Evolutionary conservation across 2,797 vertebrate genomes (phyloP), one percentile per base, ranked within the genome.

Genomic region (Pogoniulus pusillus): DNA sequence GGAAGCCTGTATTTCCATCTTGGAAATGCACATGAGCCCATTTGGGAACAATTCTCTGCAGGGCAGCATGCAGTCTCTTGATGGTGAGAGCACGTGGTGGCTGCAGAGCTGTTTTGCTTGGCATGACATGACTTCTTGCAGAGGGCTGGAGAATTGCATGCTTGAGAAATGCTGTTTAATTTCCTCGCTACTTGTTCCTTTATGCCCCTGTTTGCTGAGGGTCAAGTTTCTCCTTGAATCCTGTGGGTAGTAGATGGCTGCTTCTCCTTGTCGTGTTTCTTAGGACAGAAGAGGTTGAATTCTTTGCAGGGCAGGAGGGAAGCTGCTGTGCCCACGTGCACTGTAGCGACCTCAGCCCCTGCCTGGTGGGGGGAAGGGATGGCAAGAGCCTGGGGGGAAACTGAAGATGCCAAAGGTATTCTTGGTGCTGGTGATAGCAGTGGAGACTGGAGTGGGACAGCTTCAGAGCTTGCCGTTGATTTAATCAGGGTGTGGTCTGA

Each of bases 101-200:
- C 68, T 93, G 51, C 55, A 45, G 92, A 76, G 43, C 39, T 27
- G 43, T 32, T 89, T 59, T 45, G 60, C 68, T 37, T 87, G 62
- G 62, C 1, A 0, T 62, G 70, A 43, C 3, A 1, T 54, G 78
- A 34, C 75, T 92, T 74, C 83, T 64, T 41, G n/a, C 5, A 13
- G 64, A 41, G 60, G 58, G 57, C 26, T 1, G 0, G 73, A 27
- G 66, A 82, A 79, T 70, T 58, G 54, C 0, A 0, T 0, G 3
- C 59, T 85, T 68, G 65, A 90, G 32, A 90, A 93, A 87, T 29
- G 69, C 63, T 77, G 4, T 93, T 86, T 96, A 73, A 90, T 92
- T 90, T 93, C 66, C 84, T 85, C 27, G 16, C 58, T 89, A 32
- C 79, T 90, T 84, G 59, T 85, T 91, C 85, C 75, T 81, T 78